A percentile compares a stretch with the other conserved stretches of the same genome.
phyloP scores from a whole-genome alignment of 37 sponge, comb jelly and placozoan species.

The Eunapius fragilis region DNA sequence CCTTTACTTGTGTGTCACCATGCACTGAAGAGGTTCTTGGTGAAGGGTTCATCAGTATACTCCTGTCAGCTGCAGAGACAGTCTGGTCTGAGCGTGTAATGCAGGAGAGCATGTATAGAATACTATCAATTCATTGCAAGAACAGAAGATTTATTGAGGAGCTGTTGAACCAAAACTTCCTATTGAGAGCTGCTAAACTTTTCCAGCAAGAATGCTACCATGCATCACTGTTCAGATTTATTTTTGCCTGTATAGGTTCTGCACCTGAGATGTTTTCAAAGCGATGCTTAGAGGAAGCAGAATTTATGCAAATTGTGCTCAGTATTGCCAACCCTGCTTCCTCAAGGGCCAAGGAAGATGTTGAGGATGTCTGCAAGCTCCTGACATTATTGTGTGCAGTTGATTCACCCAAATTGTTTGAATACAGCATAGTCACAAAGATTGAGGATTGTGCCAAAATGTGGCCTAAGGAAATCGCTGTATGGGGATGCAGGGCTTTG shows the following conservation, averaged over 20 bases:
- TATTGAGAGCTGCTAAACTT: background rate
- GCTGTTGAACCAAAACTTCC: background rate
- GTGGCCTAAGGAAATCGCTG: slow-evolving; percentile 5
- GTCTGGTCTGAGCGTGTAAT: slow-evolving; percentile 3
- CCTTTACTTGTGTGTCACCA: slow-evolving; percentile 22
- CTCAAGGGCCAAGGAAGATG: background rate
- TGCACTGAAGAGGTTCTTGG: background rate
- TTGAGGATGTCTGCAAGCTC: slow-evolving; percentile 21
- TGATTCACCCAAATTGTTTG: background rate
- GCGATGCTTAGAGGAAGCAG: background rate
- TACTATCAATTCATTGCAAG: slow-evolving; percentile 19
- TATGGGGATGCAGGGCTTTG: slow-evolving; percentile 25
- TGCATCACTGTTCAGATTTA: too few relatives aligned
- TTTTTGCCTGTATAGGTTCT: too few relatives aligned
- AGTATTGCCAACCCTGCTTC: background rate
- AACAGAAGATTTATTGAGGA: background rate
- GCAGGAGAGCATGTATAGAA: slow-evolving; percentile 44
- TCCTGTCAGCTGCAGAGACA: slow-evolving; percentile 44
- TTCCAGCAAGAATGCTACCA: slow-evolving; percentile 9
- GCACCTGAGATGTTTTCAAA: background rate
- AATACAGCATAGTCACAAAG: slow-evolving; percentile 9
- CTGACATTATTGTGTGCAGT: slow-evolving; percentile 23
- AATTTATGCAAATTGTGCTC: background rate
- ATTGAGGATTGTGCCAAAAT: slow-evolving; percentile 19
- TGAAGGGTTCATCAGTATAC: slow-evolving; percentile 3